Percentiles rank a stretch among this genome's conserved stretches.
Evolutionary conservation across 2,888 invertebrate genomes (phyloP).

Genomic region (Cerastis rubricosa): DNA sequence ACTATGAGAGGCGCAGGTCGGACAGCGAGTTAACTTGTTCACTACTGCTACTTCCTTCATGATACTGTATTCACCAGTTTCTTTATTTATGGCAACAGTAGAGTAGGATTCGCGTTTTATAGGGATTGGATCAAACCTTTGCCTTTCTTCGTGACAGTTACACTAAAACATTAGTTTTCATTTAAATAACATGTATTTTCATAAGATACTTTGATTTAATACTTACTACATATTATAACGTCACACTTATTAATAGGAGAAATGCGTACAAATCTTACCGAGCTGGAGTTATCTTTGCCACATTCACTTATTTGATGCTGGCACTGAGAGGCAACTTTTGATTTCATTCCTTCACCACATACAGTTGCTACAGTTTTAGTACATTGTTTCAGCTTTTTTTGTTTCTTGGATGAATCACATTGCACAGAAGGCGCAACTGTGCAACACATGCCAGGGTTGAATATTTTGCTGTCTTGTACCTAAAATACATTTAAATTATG

Average conservation of each 20-base stretch:
- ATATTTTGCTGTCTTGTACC: constrained; percentile 31
- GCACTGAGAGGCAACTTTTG: constrained; percentile 26
- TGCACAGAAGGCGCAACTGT: constrained; percentile 3
- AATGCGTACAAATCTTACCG: constrained; percentile 28
- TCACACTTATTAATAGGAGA: background rate
- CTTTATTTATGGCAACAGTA: constrained; percentile 40
- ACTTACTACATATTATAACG: background rate
- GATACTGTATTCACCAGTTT: constrained; percentile 3
- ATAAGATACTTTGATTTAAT: background rate
- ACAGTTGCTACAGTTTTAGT: constrained; percentile 53
- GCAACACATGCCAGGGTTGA: background rate
- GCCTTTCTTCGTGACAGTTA: constrained; percentile 21
- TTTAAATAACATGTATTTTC: background rate
- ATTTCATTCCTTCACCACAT: constrained; percentile 50
- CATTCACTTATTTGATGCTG: constrained; percentile 18
- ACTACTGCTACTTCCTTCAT: constrained; percentile 34
- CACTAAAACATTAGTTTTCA: constrained; percentile 41
- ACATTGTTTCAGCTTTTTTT: constrained; percentile 16
- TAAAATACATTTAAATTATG: constrained; percentile 18
- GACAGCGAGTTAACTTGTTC: constrained; percentile 33
- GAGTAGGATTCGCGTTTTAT: constrained; percentile 40
- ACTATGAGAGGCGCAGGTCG: constrained; percentile 49
- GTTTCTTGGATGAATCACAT: constrained; percentile 1
- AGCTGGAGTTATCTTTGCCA: constrained; percentile 9
- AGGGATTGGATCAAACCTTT: constrained; percentile 21